Evolutionary conservation across 2,113 vertebrate genomes (phyloP), one percentile per base, ranked within the genome.

Genomic region (Protobothrops flavoviridis): DNA sequence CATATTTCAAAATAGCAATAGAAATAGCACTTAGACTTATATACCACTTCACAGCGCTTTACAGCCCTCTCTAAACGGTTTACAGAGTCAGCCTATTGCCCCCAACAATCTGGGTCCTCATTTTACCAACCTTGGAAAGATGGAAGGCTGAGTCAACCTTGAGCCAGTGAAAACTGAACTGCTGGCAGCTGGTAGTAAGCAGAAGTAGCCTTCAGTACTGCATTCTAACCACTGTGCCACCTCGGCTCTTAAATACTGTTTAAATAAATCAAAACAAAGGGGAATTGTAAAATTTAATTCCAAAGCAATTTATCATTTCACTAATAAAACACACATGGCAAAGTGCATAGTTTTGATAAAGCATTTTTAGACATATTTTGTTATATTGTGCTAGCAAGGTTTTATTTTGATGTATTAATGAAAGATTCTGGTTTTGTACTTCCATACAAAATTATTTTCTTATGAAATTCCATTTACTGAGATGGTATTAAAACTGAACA

Each of bases 261-360:
- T 89, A 91, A 86, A 90, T 87, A 85, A 92, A 89, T 92, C 15
- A 89, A 85, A 86, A 48, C 20, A 64, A 90, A 45, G 53, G 17
- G 88, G 86, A 86, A 50, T 64, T 94, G 24, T 91, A 56, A 39
- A 89, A 43, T 20, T 52, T 85, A 64, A 92, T 87, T 64, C 85
- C 23, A 89, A 53, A 15, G 33, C 29, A 12, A 12, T 24, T 43
- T 50, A 48, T 61, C 45, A 61, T 93, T 89, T 91, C 13, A 91
- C 91, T 89, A 91, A 91, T 57, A 56, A 91, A 93, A 91, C 13
- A 91, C 61, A 12, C 88, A 13, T 91, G 52, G 43, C 86, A 91
- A 33, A 89, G 12, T 85, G 29, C 50, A 24, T 29, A 43, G 43
- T 59, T 81, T 91, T 81, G 12, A 24, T 26, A 93, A 56, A n/a